phyloP scores from a whole-genome alignment of 2,888 invertebrate species.

The Micropterix aruncella region DNA sequence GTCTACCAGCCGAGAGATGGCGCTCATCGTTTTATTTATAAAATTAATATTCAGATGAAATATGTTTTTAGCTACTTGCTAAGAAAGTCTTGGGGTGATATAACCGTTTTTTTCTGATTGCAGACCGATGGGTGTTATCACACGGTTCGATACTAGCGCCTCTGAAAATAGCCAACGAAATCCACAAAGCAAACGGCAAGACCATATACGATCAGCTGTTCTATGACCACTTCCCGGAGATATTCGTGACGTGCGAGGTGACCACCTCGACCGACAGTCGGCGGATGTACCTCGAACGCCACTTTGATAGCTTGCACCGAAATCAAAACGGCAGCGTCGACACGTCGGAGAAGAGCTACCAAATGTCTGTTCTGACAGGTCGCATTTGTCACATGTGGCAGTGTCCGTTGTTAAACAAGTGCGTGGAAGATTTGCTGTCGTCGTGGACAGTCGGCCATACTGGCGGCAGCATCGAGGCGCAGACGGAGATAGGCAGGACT shows the following conservation, averaged over 20 bases:
- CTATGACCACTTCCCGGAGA: conserved; percentile 29
- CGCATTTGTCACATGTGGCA: conserved; percentile 38
- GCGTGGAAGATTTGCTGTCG: conserved; percentile 32
- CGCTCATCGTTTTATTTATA: no score
- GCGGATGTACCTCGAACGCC: conserved; percentile 17
- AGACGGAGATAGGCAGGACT: conserved; percentile 27
- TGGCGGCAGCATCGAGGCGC: conserved; percentile 27
- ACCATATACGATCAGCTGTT: conserved; percentile 26
- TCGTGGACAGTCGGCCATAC: conserved; percentile 39
- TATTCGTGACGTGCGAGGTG: conserved; percentile 30
- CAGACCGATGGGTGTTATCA: conserved; percentile 34
- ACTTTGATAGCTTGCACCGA: conserved; percentile 6
- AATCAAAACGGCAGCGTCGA: neutral
- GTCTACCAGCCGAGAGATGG: no score
- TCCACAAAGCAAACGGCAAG: conserved; percentile 24
- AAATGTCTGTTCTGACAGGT: conserved; percentile 29
- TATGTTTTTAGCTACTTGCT: no score
- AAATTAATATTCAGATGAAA: no score
- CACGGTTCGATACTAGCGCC: conserved; percentile 37
- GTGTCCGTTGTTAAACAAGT: conserved; percentile 33
- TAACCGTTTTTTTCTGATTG: no score
- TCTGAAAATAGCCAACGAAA: conserved; percentile 25
- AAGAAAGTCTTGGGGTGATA: no score
- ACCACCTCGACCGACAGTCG: conserved; percentile 16
- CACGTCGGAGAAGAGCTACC: conserved; percentile 27